phyloP scores from a whole-genome alignment of 2,113 vertebrate species.

The Leucoraja erinaceus region DNA sequence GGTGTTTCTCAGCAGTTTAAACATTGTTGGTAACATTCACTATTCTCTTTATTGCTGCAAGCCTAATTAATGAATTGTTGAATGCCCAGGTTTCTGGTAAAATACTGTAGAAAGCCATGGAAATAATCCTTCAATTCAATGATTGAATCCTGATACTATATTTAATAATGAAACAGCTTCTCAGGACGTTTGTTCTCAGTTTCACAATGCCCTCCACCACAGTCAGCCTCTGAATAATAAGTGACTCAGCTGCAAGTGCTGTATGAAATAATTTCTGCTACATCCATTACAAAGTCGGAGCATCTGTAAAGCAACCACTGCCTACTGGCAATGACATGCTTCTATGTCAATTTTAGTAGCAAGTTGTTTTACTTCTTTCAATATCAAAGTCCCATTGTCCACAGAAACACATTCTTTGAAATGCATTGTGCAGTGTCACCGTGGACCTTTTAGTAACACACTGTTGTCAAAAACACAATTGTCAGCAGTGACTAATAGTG shows the following conservation, averaged over 20 bases:
- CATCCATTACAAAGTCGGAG: slow-evolving; percentile 31
- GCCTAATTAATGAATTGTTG: neutral
- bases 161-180: neutral
- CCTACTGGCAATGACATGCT: slow-evolving; percentile 38
- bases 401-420: slow-evolving; percentile 35
- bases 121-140: neutral
- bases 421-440: slow-evolving; percentile 38
- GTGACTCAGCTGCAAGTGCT: slow-evolving; percentile 8
- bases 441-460: slow-evolving; percentile 37
- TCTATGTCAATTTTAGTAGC: slow-evolving; percentile 36
- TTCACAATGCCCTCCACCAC: neutral
- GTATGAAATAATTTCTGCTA: slow-evolving; percentile 33
- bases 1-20: neutral
- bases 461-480: slow-evolving; percentile 38
- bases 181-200: too few relatives aligned
- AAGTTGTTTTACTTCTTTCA: slow-evolving; percentile 39
- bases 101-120: neutral
- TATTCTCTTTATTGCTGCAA: neutral
- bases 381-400: slow-evolving; percentile 39
- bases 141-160: neutral
- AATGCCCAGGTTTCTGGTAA: neutral
- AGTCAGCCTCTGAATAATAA: slow-evolving; percentile 14
- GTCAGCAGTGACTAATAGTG: slow-evolving; percentile 36
- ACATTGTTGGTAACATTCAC: neutral
- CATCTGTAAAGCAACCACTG: slow-evolving; percentile 38